phyloP scores from a whole-genome alignment of 2,888 invertebrate species.

The Dicranocentrus wangi region DNA sequence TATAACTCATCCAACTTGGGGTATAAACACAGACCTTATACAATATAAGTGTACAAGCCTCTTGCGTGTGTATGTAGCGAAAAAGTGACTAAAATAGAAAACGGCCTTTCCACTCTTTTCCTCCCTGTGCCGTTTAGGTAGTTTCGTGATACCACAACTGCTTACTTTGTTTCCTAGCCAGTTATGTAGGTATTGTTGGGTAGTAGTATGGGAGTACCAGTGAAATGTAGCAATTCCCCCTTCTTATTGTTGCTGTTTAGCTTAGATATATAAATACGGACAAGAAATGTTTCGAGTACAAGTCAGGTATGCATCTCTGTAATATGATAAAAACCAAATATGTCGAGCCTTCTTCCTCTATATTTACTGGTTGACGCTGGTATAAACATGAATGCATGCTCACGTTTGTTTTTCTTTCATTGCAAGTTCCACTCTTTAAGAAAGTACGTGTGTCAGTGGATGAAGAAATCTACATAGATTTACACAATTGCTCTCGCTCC shows the following conservation, averaged over 20 bases:
- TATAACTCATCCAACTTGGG: conserved; percentile 24
- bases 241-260: background rate
- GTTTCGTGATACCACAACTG: background rate
- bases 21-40: conserved; percentile 20
- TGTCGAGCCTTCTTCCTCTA: too few relatives aligned
- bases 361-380: too few relatives aligned
- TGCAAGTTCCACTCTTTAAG: too few relatives aligned
- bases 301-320: too few relatives aligned
- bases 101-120: conserved; percentile 21
- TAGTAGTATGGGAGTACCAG: background rate
- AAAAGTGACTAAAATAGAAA: conserved; percentile 40
- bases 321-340: too few relatives aligned
- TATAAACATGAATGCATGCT: too few relatives aligned
- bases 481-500: background rate
- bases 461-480: background rate
- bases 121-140: conserved; percentile 28
- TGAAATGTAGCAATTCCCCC: background rate
- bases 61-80: background rate
- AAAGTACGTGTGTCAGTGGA: too few relatives aligned
- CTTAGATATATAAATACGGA: too few relatives aligned
- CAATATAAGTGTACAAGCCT: background rate
- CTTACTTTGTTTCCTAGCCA: background rate
- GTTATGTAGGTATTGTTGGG: background rate
- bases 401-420: too few relatives aligned
- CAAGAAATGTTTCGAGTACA: too few relatives aligned